Percentiles rank a stretch among this genome's conserved stretches.
These are phyloP conservation scores for Xenopus laevis DNA, from an alignment of 2,113 vertebrate species.

Conservation along the genomic window DNA sequence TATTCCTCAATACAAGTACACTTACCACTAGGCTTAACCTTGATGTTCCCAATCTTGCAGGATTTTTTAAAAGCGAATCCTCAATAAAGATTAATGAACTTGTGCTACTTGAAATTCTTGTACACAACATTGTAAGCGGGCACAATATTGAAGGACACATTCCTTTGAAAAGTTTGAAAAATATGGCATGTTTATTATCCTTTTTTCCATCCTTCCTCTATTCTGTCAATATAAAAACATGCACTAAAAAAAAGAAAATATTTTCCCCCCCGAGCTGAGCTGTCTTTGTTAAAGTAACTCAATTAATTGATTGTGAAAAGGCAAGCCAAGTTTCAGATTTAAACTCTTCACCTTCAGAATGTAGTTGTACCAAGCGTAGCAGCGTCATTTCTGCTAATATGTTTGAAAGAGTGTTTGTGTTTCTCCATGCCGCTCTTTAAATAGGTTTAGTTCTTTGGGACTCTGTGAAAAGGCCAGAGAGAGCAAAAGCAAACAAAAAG, in stretches of 20 bases:
- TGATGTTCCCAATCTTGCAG: slow-evolving; percentile 16
- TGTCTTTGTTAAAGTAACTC: not conserved
- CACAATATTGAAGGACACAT: slow-evolving; percentile 40
- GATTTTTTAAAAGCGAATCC: slow-evolving; percentile 27
- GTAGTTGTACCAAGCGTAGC: too few species aligned
- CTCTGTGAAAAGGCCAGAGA: too few species aligned
- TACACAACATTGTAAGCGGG: not conserved
- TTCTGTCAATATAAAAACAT: not conserved
- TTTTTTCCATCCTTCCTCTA: not conserved
- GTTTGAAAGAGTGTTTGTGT: too few species aligned
- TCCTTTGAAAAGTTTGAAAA: slow-evolving; percentile 16
- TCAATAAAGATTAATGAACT: slow-evolving; percentile 32
- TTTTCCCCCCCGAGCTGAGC: not conserved
- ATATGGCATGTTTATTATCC: slow-evolving; percentile 1
- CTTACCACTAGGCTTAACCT: slow-evolving; percentile 24
- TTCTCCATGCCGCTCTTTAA: too few species aligned
- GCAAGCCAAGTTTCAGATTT: not conserved
- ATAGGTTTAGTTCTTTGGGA: too few species aligned
- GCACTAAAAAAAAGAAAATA: not conserved
- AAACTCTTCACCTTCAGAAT: not conserved
- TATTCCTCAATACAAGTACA: slow-evolving; percentile 1
- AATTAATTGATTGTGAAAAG: not conserved
- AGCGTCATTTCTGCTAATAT: not conserved
- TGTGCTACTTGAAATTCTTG: not conserved
- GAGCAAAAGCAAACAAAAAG: too few species aligned